These are phyloP conservation scores for Exephanes ischioxanthus DNA, from an alignment of 2,888 invertebrate species.

Conservation along the genomic window DNA sequence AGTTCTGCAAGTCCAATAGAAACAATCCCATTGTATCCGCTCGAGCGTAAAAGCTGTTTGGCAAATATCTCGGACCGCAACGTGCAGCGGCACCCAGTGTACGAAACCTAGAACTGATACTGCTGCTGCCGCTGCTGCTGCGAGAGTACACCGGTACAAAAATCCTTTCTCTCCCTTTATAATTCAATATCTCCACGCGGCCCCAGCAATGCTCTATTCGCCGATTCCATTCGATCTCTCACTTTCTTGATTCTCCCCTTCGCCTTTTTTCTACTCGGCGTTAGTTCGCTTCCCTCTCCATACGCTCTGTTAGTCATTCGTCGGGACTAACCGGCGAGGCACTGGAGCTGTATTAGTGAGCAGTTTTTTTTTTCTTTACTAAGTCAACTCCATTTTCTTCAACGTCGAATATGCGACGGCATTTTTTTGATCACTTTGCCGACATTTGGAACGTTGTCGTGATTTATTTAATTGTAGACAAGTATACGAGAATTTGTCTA, in stretches of 20 bases:
- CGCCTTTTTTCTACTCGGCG: neutral
- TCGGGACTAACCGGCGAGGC: conserved; percentile 1
- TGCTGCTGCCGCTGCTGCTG: neutral
- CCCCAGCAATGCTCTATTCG: conserved; percentile 26
- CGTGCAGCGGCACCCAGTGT: neutral
- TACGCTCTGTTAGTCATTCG: conserved; percentile 16
- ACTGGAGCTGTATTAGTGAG: neutral
- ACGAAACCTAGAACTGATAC: neutral
- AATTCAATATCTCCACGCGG: conserved; percentile 46
- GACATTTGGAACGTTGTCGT: too few species aligned
- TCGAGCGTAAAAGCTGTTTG: conserved; percentile 71
- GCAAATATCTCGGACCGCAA: conserved; percentile 52
- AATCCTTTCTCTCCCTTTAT: conserved; percentile 61
- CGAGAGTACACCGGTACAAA: neutral
- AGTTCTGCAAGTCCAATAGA: conserved; percentile 47
- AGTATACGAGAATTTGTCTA: too few species aligned
- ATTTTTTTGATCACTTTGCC: too few species aligned
- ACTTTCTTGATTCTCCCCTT: conserved; percentile 6
- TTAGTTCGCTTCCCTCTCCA: conserved; percentile 1
- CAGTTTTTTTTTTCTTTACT: too few species aligned
- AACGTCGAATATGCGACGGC: too few species aligned
- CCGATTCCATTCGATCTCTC: conserved; percentile 30
- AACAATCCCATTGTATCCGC: conserved; percentile 68
- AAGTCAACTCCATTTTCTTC: too few species aligned
- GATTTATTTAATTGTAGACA: too few species aligned